Base-by-base conservation (phyloP, 1,140 invertebrate species). In the Zaprionus capensis region DNA sequence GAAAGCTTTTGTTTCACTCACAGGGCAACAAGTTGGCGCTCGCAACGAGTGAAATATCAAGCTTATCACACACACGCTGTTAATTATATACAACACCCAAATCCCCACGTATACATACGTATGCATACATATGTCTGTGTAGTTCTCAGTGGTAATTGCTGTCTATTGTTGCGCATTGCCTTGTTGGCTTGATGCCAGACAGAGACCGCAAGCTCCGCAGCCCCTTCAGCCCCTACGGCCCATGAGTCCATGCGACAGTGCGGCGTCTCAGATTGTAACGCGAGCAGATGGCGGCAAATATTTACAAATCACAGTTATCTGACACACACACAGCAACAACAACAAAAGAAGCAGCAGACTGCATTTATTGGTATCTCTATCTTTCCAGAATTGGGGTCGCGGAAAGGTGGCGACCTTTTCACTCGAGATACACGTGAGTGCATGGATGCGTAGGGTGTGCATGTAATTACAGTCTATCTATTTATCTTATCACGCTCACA, bases 401-500 rank as follows among this genome's bases (percentile, higher is more conserved):
- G n/a, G n/a, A n/a, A 9, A 46, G 41, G n/a, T 41, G 31, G 46
- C 46, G 36, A 59, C 41, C 44, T 59, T 53, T 53, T 46, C 38
- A 31, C 62, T 62, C 56, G 59, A 24, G 41, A 63, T 46, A 49
- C 81, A 83, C 81, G 71, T 83, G 81, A 80, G 76, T 76, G 65
- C 31, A 44, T 24, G 49, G 46, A 41, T 41, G 28, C n/a, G 46
- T 64, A 49, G 12, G 38, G 38, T 53, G 46, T 14, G 31, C 69
- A 69, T 72, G 58, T 58, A 80, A 72, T 80, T 69, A 36, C n/a
- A 55, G 24, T 38, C 17, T 28, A 46, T 53, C 17, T 34, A 46
- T 53, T 66, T 85, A 84, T 85, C 82, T 84, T 75, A 78, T 78
- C 76, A 64, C 58, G 57, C 41, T 53, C 24, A 24, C 24, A 38